Conservation (phyloP, 2,113 vertebrate genomes). For the Procavia capensis region DNA sequence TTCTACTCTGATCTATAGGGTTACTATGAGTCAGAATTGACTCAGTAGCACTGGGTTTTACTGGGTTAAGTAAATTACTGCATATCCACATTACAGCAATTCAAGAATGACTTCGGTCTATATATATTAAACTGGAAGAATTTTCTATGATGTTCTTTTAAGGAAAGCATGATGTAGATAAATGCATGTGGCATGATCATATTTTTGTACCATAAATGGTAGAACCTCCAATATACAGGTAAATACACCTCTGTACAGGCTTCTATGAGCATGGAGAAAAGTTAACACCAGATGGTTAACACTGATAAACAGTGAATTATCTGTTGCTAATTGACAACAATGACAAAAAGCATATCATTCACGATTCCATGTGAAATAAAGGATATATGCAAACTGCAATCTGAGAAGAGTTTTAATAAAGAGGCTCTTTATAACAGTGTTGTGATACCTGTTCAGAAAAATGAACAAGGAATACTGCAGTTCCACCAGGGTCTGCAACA, state of each 20-base stretch:
- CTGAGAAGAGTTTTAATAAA: not conserved
- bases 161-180: conserved; percentile 11
- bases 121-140: conserved; percentile 1
- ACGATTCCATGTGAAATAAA: not conserved
- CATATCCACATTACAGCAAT: not conserved
- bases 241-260: not conserved
- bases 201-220: conserved; percentile 2
- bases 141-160: not conserved
- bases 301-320: not conserved
- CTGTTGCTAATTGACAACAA: not conserved
- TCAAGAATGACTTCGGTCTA: conserved; percentile 38
- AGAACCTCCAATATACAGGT: not conserved
- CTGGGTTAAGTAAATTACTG: conserved; percentile 48
- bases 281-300: not conserved
- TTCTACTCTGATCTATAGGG: too few species aligned
- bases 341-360: not conserved
- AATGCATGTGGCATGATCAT: not conserved
- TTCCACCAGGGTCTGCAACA: not conserved
- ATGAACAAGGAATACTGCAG: not conserved
- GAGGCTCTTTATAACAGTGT: not conserved
- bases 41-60: too few species aligned
- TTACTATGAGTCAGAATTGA: too few species aligned
- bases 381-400: not conserved
- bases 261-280: not conserved
- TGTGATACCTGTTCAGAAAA: not conserved